Conservation (phyloP, 2,888 invertebrate genomes). For the Diloba caeruleocephala region DNA sequence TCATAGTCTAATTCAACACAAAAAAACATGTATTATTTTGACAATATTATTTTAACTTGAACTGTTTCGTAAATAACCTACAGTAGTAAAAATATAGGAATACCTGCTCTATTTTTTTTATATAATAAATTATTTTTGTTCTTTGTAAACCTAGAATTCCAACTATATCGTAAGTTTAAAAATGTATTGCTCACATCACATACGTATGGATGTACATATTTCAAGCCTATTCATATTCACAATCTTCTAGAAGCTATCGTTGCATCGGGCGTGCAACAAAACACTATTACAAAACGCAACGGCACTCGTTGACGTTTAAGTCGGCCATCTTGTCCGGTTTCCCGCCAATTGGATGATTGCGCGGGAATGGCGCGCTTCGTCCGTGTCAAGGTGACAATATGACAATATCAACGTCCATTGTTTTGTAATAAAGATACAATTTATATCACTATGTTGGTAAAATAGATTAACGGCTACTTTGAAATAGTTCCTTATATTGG, state of each 20-base stretch:
- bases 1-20: too few species aligned
- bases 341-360: slow-evolving; percentile 84
- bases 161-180: too few species aligned
- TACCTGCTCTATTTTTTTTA: too few species aligned
- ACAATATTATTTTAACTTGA: too few species aligned
- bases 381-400: slow-evolving; percentile 77
- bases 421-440: slow-evolving; percentile 44
- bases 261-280: slow-evolving; percentile 38
- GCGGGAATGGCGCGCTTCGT: slow-evolving; percentile 64
- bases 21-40: too few species aligned
- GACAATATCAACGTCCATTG: slow-evolving; percentile 40
- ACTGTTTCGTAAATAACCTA: too few species aligned
- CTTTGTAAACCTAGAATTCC: too few species aligned
- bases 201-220: background rate
- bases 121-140: too few species aligned
- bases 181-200: too few species aligned
- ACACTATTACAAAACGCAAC: slow-evolving; percentile 41
- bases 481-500: background rate
- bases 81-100: too few species aligned
- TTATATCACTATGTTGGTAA: slow-evolving; percentile 7
- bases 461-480: background rate
- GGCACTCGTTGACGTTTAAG: slow-evolving; percentile 42
- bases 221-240: slow-evolving; percentile 1
- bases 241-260: slow-evolving; percentile 29
- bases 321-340: slow-evolving; percentile 78